A percentile compares a stretch with the other conserved stretches of the same genome.
Conservation (phyloP, 2,113 vertebrate species). For the Paradisaea rubra region DNA sequence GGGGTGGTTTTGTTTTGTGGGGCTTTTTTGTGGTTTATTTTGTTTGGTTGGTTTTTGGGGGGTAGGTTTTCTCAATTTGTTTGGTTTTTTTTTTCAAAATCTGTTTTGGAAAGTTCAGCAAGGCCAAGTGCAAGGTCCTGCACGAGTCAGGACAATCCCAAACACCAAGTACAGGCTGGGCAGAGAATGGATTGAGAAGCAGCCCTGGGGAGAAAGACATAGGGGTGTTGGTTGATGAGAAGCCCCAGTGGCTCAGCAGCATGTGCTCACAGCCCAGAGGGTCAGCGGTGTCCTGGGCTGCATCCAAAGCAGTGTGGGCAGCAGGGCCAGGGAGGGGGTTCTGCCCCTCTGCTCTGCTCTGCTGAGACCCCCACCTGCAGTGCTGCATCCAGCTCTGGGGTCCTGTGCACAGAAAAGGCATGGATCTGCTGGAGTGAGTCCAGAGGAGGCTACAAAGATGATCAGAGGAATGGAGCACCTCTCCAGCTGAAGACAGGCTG, state of each 20-base stretch:
- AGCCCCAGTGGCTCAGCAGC: not conserved
- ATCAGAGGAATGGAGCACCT: not conserved
- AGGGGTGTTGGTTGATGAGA: not conserved
- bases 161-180: not conserved
- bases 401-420: not conserved
- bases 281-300: rapidly evolving
- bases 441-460: not conserved
- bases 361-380: not conserved
- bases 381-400: not conserved
- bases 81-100: not conserved
- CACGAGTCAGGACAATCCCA: not conserved
- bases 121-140: not conserved
- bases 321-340: not conserved
- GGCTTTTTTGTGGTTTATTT: not conserved
- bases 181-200: not conserved
- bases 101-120: not conserved
- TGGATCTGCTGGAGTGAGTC: rapidly evolving
- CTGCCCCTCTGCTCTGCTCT: not conserved
- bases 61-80: not conserved
- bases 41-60: not conserved
- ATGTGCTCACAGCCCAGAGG: not conserved
- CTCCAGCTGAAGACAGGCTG: not conserved
- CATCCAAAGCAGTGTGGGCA: not conserved
- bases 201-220: not conserved
- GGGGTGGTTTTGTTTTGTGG: not conserved